Evolutionary conservation across 2,113 vertebrate genomes (phyloP).

Genomic region (Amia ocellicauda): DNA sequence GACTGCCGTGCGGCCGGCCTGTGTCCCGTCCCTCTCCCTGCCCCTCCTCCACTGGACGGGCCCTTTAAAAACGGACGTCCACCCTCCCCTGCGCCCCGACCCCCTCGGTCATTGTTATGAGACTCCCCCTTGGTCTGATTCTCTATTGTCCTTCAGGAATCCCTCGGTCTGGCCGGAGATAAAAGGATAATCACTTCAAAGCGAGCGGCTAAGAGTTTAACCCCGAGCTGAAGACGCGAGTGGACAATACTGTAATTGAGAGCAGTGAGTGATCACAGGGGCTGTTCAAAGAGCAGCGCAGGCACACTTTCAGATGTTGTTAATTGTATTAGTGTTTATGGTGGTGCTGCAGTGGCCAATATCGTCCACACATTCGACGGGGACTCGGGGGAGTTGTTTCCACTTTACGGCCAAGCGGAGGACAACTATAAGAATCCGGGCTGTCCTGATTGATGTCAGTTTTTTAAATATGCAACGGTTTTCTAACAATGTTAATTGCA

Average conservation of each 20-base stretch:
- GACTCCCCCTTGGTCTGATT: slow-evolving; percentile 80
- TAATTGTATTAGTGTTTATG: slow-evolving; percentile 97
- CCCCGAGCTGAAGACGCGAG: slow-evolving; percentile 83
- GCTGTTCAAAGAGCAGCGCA: slow-evolving; percentile 70
- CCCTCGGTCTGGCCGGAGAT: slow-evolving; percentile 94
- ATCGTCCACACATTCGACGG: neutral
- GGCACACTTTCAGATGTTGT: slow-evolving; percentile 82
- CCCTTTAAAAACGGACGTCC: slow-evolving; percentile 65
- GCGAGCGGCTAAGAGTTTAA: slow-evolving; percentile 93
- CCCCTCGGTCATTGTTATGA: slow-evolving; percentile 81
- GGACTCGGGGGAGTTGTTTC: no score
- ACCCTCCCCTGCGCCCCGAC: slow-evolving; percentile 75
- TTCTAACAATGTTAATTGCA: no score
- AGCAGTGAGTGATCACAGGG: slow-evolving; percentile 92
- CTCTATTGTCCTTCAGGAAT: slow-evolving; percentile 88
- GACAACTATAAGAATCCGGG: no score
- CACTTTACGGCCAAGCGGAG: no score
- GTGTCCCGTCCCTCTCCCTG: neutral
- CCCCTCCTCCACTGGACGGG: slow-evolving; percentile 3
- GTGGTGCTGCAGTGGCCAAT: slow-evolving; percentile 60
- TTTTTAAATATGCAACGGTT: no score
- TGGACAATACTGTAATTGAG: slow-evolving; percentile 96
- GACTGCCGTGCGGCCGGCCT: no score
- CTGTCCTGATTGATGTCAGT: no score
- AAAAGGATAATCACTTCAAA: slow-evolving; percentile 99